Evolutionary conservation across 2,797 vertebrate species (phyloP).

Genomic region (Macrochelys suwanniensis): DNA sequence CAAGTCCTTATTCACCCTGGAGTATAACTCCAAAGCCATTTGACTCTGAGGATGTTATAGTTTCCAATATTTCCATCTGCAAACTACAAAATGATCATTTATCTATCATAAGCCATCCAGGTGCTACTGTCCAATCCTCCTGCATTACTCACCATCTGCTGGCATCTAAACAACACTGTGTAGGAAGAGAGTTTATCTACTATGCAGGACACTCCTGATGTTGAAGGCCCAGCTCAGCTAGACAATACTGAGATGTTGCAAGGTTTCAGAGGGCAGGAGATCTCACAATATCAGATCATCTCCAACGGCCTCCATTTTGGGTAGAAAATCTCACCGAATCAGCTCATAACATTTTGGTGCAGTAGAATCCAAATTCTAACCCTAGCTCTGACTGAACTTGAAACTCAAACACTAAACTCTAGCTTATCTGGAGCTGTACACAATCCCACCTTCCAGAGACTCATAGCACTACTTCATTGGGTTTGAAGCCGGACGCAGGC

Average conservation of each 20-base stretch:
- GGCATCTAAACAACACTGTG: background rate
- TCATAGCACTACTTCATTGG: background rate
- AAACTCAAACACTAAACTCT: background rate
- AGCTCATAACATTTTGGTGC: background rate
- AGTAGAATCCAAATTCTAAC: background rate
- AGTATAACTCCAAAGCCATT: background rate
- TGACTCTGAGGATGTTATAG: background rate
- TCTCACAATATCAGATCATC: background rate
- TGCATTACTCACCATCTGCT: background rate
- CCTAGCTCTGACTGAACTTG: background rate
- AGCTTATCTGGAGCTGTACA: background rate
- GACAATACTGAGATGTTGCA: background rate
- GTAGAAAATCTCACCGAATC: background rate
- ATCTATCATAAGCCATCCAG: background rate
- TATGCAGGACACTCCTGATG: background rate
- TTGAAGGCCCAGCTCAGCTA: background rate
- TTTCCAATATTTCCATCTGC: background rate
- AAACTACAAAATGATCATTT: background rate
- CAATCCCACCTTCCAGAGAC: background rate
- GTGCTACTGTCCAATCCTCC: background rate
- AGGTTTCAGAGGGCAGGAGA: background rate
- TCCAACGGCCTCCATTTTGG: background rate
- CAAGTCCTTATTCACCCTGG: background rate
- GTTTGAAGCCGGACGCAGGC: background rate
- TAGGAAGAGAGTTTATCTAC: fast-evolving